These are phyloP conservation scores for Poeciliopsis infans DNA, from an alignment of 2,797 vertebrate genomes.

Conservation along the genomic window DNA sequence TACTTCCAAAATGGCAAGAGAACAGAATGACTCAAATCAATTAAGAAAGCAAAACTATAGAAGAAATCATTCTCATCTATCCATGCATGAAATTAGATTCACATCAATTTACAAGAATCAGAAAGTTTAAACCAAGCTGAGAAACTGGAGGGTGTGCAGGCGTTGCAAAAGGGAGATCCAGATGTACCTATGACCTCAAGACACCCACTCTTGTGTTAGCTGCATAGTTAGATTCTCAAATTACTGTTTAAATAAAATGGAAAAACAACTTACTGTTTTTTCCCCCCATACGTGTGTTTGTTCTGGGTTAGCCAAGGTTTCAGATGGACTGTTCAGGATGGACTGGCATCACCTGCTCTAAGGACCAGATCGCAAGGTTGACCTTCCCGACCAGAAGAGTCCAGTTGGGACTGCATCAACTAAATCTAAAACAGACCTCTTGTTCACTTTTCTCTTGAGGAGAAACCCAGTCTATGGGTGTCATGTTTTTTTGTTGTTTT, in stretches of 20 bases:
- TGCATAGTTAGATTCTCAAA: neutral
- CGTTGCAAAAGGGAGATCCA: neutral
- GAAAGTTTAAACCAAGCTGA: neutral
- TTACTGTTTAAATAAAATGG: neutral
- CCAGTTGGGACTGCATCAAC: neutral
- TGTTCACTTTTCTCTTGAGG: neutral
- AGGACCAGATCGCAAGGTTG: neutral
- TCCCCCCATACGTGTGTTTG: neutral
- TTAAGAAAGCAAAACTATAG: neutral
- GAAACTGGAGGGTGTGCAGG: neutral
- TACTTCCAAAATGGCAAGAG: neutral
- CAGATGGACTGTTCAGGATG: neutral
- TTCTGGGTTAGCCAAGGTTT: neutral
- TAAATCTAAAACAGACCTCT: neutral
- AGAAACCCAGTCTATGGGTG: neutral
- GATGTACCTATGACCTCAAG: neutral
- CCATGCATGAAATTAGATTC: neutral
- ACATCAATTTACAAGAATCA: neutral
- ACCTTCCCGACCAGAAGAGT: neutral
- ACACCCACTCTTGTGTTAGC: neutral
- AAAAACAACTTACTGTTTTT: neutral
- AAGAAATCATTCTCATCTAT: neutral
- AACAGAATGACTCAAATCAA: conserved; percentile 15
- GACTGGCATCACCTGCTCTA: neutral
- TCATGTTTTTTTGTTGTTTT: neutral